phyloP scores from a whole-genome alignment of 23 tunicate species.

The Trididemnum miniatum region DNA sequence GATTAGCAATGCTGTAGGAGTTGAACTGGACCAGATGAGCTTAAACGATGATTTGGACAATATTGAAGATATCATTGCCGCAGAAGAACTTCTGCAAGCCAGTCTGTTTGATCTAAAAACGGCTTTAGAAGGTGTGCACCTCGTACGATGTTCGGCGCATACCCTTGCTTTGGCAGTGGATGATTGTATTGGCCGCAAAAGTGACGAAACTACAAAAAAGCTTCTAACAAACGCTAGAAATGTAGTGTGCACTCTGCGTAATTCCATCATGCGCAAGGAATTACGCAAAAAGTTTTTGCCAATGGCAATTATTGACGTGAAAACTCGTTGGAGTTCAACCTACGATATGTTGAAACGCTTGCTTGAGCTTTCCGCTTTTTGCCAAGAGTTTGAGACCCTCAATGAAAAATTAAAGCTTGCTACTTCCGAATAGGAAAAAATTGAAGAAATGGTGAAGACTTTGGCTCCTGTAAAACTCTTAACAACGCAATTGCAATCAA shows the following conservation, averaged over 20 bases:
- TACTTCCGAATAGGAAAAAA: background rate
- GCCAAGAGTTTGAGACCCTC: background rate
- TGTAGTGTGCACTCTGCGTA: background rate
- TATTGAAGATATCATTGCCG: slow-evolving; percentile 1
- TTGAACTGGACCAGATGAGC: background rate
- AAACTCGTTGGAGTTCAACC: slow-evolving; percentile 1
- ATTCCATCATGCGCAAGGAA: slow-evolving; percentile 1
- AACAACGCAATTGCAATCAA: background rate
- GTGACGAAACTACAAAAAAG: background rate
- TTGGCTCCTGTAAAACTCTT: background rate
- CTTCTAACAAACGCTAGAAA: background rate
- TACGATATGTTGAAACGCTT: background rate
- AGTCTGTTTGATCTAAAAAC: too few species aligned
- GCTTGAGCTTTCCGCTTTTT: background rate
- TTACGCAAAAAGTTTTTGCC: slow-evolving; percentile 4
- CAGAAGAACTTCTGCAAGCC: background rate
- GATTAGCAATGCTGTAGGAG: background rate
- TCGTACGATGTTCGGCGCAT: background rate
- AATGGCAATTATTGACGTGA: background rate
- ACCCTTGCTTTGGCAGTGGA: slow-evolving; percentile 13
- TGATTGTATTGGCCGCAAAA: background rate
- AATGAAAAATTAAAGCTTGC: background rate
- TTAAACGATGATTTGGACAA: background rate
- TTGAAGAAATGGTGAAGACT: background rate
- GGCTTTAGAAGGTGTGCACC: background rate